A percentile compares a stretch with the other conserved stretches of the same genome.
Evolutionary conservation across 2,888 invertebrate species (phyloP).

Genomic region (Pachymerium ferrugineum): DNA sequence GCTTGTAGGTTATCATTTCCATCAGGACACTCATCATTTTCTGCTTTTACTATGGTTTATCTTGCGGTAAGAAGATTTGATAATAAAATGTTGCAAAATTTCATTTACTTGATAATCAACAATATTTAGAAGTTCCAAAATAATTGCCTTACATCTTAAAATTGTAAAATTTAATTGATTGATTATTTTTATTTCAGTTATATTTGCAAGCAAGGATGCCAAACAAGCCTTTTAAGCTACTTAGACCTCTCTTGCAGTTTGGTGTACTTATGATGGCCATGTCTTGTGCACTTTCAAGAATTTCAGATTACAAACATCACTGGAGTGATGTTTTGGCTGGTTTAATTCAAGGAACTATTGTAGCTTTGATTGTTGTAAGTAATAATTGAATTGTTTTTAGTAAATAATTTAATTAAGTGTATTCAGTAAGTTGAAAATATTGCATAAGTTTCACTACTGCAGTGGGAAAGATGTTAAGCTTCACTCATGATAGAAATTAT

Average conservation of each 20-base stretch:
- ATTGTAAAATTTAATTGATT: not conserved
- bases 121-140: no score
- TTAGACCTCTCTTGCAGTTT: constrained; percentile 80
- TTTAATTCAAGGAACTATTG: constrained; percentile 49
- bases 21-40: constrained; percentile 86
- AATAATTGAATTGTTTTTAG: not conserved
- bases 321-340: constrained; percentile 95
- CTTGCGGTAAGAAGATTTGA: constrained; percentile 29
- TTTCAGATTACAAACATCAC: constrained; percentile 96
- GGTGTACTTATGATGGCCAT: constrained; percentile 70
- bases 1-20: constrained; percentile 72
- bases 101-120: no score
- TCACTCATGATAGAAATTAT: no score
- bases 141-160: not conserved
- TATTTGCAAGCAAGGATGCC: constrained; percentile 80
- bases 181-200: constrained; percentile 53
- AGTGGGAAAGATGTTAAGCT: no score
- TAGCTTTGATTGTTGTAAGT: constrained; percentile 46
- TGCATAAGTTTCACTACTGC: not conserved
- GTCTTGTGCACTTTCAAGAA: constrained; percentile 80
- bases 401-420: not conserved
- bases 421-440: not conserved
- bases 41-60: constrained; percentile 59
- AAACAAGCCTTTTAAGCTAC: constrained; percentile 70
- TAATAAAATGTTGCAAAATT: not conserved